Evolutionary conservation across 2,113 vertebrate genomes (phyloP), one percentile per base, ranked within the genome.

Genomic region (Lethenteron camtschaticum): DNA sequence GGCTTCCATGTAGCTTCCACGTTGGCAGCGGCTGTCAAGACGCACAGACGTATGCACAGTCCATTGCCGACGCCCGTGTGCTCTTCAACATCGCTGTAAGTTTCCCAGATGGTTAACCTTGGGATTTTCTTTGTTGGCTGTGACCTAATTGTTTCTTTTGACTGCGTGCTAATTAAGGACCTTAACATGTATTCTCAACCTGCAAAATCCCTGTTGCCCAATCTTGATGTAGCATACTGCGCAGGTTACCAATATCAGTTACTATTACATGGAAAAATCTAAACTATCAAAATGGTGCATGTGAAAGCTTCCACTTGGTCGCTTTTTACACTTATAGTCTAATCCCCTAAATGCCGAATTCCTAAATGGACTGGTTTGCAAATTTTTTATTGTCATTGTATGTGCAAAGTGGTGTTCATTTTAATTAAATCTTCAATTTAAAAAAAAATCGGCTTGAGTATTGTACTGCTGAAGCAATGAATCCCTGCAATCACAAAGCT

Each of bases 21-120:
- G 90, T 99, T 72, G 94, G 94, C 72, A 96, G 94, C 56, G 90
- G 90, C 57, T 99, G 94, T 73, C 92, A 86, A 1, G 94, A 99
- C 55, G 81, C 90, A 0, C 81, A 86, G 69, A 87, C 88, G 3
- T 99, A 85, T 58, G 79, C 78, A 57, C 88, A 96, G 77, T 89
- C 92, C 2, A 86, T 99, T 57, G 81, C 86, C 11, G 94, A 99
- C 75, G 85, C 92, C 16, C 87, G 89, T 74, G 91, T 79, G 68
- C 89, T 96, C 68, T 99, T 99, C 12, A 89, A 96, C 76, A 86
- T 96, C 79, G 92, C 86, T 72, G 94, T 97, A 77, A 85, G 90
- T 84, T 56, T 20, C 71, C 57, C 10, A 41, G 41, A 41, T 41
- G 1, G 41, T 41, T 41, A 41, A 1, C 41, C 41, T 41, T 41